Evolutionary conservation across 2,797 vertebrate species (phyloP), one percentile per base, ranked within the genome.

Genomic region (Coranthus polyacanthus): DNA sequence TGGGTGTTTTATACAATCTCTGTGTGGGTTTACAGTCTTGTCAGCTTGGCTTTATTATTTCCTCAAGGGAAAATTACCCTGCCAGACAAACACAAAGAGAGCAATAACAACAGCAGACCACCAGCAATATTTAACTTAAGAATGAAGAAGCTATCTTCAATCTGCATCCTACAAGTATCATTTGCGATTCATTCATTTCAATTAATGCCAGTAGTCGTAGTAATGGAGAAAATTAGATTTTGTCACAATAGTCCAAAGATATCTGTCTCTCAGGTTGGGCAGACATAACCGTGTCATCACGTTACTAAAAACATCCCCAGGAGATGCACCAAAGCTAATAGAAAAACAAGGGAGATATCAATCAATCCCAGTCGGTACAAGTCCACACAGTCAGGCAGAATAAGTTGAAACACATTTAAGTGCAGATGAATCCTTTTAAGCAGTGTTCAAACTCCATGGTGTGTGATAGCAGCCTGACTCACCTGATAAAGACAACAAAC

Each of bases 21-120:
- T 1, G 26, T 6, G 7, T 43, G 49, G 44, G 21, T 84, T 75
- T 79, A 67, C 50, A 26, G 34, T 37, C 24, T 42, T 44, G 51
- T 73, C 64, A n/a, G 52, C 50, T 44, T 10, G 43, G 37, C 44
- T 69, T 75, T 76, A 78, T 74, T 64, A 59, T 79, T 34, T 54
- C 68, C 59, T 64, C 32, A 16, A 47, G 58, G 49, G 65, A 68
- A 63, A 58, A 63, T 78, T 17, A 63, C 26, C n/a, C 11, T 1
- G 17, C 17, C 38, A 49, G 15, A 72, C 29, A 17, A 52, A 68
- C n/a, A 67, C 6, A 50, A 58, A 59, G 13, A 39, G n/a, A 79
- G 70, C 3, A 51, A 66, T 61, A 76, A 72, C 16, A 57, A 4
- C 22, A 50, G 16, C 29, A 63, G 41, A 68, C 55, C 56, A 13